Conservation (phyloP, 2,888 invertebrate species). For the Cartodere bifasciata region DNA sequence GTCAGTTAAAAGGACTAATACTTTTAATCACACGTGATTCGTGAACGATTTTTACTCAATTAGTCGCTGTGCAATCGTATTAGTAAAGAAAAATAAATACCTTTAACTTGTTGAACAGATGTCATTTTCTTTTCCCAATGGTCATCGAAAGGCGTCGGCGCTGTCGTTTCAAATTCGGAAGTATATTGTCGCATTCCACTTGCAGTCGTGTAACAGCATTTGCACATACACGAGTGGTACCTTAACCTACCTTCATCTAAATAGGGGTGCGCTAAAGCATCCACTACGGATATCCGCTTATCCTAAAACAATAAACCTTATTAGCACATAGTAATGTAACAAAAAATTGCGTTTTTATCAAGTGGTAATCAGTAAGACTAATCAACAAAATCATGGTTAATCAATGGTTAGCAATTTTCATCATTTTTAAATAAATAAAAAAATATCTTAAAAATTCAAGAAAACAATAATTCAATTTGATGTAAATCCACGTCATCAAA, state of each 20-base stretch:
- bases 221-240: constrained; percentile 99
- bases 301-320: constrained; percentile 51
- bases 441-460: background rate
- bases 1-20: too few species aligned
- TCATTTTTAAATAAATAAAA: constrained; percentile 1
- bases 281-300: constrained; percentile 87
- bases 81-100: constrained; percentile 35
- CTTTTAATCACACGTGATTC: background rate
- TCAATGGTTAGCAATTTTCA: too few species aligned
- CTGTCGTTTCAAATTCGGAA: constrained; percentile 83
- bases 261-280: constrained; percentile 94
- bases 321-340: too few species aligned
- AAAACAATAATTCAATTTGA: background rate
- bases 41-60: background rate
- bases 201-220: constrained; percentile 81
- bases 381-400: background rate
- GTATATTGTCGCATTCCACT: constrained; percentile 76
- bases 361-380: too few species aligned
- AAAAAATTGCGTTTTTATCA: too few species aligned
- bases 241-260: constrained; percentile 94
- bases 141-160: constrained; percentile 86
- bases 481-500: too few species aligned
- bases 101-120: constrained; percentile 89
- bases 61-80: background rate
- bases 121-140: constrained; percentile 93